Evolutionary conservation across 2,113 vertebrate genomes (phyloP).

Genomic region (Dasyurus viverrinus): DNA sequence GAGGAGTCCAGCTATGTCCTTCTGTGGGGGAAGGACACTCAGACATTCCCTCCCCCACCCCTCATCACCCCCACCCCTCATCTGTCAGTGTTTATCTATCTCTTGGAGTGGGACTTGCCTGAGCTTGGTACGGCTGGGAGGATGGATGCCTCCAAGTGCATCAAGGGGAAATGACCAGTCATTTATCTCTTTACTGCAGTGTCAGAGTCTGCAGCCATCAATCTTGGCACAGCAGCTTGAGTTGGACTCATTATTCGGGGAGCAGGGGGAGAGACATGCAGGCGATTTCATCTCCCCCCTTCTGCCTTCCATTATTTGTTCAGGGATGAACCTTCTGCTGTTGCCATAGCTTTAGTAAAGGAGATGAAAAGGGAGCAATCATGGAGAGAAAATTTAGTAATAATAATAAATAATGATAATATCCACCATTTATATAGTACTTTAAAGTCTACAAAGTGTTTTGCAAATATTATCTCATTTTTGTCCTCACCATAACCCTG

Average conservation of each 20-base stretch:
- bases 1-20: slow-evolving; percentile 79
- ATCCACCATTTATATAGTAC: background rate
- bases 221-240: slow-evolving; percentile 80
- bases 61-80: slow-evolving; percentile 75
- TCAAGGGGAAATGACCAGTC: slow-evolving; percentile 86
- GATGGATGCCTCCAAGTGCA: slow-evolving; percentile 86
- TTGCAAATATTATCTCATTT: background rate
- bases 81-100: slow-evolving; percentile 82
- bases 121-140: slow-evolving; percentile 82
- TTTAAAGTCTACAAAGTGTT: background rate
- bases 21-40: slow-evolving; percentile 75
- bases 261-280: slow-evolving; percentile 73
- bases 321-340: slow-evolving; percentile 31
- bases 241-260: slow-evolving; percentile 75
- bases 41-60: slow-evolving; percentile 68
- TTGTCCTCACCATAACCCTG: background rate
- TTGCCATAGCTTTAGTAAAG: slow-evolving; percentile 44
- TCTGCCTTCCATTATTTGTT: slow-evolving; percentile 38
- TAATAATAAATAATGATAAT: background rate
- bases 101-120: slow-evolving; percentile 78
- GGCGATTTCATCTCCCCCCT: slow-evolving; percentile 53
- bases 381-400: background rate
- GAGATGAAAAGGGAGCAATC: background rate
- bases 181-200: slow-evolving; percentile 86
- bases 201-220: slow-evolving; percentile 86